Percentiles rank a stretch among this genome's conserved stretches.
phyloP scores from a whole-genome alignment of 2,113 vertebrate species.

The Albula goreensis region DNA sequence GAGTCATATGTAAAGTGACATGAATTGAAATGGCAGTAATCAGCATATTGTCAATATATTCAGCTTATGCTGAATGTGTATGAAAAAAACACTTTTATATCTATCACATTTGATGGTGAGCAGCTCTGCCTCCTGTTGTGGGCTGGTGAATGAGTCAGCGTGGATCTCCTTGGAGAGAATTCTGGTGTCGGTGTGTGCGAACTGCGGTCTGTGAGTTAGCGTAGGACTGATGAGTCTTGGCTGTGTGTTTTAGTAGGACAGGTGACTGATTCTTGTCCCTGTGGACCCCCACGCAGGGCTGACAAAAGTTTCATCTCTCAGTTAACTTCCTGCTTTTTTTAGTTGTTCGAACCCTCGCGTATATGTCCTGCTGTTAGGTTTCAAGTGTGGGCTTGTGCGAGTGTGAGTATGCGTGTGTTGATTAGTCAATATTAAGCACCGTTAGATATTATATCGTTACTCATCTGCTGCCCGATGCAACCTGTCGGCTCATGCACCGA shows the following conservation, averaged over 20 bases:
- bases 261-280: neutral
- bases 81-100: no score
- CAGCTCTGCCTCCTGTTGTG: neutral
- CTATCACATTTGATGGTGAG: neutral
- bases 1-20: no score
- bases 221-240: no score
- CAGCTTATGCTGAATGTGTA: no score
- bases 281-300: neutral
- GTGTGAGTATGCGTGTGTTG: neutral
- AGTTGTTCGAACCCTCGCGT: neutral
- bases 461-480: neutral
- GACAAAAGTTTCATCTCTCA: no score
- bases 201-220: no score
- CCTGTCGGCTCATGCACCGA: neutral
- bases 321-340: no score
- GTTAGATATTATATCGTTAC: neutral
- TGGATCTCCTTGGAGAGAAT: neutral
- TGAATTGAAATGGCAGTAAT: no score
- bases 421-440: neutral
- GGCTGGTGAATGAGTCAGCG: neutral
- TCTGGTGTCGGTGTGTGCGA: neutral
- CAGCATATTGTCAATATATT: no score
- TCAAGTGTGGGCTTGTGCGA: neutral
- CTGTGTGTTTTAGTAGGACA: no score
- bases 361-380: neutral